phyloP scores from a whole-genome alignment of 1,140 invertebrate genomes.

The Ruditapes philippinarum region DNA sequence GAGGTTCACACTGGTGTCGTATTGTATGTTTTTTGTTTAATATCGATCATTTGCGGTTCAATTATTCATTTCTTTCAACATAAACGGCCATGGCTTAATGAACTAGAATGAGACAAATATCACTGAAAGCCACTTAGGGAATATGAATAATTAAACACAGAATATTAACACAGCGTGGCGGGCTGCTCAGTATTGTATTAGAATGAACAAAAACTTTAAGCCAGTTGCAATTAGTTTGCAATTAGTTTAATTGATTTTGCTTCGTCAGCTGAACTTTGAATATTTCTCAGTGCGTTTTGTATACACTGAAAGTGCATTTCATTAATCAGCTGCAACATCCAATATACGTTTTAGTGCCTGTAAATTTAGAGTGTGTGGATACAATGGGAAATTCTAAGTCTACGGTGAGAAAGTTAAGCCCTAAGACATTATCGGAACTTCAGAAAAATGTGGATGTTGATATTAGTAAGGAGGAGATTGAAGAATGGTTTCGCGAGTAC shows the following conservation, averaged over 20 bases:
- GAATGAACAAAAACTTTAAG: neutral
- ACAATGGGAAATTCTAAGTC: slow-evolving; percentile 46
- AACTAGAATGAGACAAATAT: slow-evolving; percentile 24
- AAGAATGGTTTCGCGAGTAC: slow-evolving; percentile 99
- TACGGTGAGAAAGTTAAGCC: slow-evolving; percentile 49
- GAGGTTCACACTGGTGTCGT: neutral
- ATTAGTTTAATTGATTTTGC: neutral
- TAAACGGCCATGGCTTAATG: neutral
- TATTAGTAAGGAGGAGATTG: slow-evolving; percentile 98
- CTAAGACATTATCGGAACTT: slow-evolving; percentile 66
- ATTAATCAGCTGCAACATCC: too few relatives aligned
- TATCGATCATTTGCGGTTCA: slow-evolving; percentile 19
- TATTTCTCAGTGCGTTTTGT: too few relatives aligned
- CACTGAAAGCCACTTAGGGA: neutral
- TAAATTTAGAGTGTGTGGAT: too few relatives aligned
- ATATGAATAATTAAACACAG: slow-evolving; percentile 1
- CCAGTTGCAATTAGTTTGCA: neutral
- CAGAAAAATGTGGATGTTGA: slow-evolving; percentile 87
- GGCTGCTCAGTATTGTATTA: neutral
- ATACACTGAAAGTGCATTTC: too few relatives aligned
- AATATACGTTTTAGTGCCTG: too few relatives aligned
- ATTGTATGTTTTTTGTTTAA: slow-evolving; percentile 29
- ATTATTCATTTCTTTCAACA: slow-evolving; percentile 13
- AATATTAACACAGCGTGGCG: neutral
- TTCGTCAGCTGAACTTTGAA: too few relatives aligned